Evolutionary conservation across 2,888 invertebrate species (phyloP).

Genomic region (Oxytorus armatus): DNA sequence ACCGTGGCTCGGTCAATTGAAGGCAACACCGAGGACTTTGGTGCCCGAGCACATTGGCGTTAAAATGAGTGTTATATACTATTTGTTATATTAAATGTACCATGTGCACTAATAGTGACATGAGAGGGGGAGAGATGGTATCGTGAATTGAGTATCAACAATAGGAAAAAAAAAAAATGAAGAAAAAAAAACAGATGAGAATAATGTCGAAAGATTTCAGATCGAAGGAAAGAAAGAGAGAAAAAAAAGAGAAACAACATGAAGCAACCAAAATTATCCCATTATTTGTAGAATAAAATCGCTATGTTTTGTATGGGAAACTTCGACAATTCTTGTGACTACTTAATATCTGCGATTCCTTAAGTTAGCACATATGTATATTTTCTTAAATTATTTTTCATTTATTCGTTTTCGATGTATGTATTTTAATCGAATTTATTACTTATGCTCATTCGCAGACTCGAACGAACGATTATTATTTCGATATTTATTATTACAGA

Average conservation of each 20-base stretch:
- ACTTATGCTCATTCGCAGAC: slow-evolving; percentile 10
- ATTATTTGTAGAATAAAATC: slow-evolving; percentile 84
- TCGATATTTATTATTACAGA: slow-evolving; percentile 64
- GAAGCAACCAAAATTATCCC: slow-evolving; percentile 81
- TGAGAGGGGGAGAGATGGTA: slow-evolving; percentile 59
- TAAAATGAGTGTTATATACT: slow-evolving; percentile 82
- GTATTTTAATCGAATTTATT: slow-evolving; percentile 12
- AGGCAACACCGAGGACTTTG: slow-evolving; percentile 68
- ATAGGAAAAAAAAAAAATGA: slow-evolving; percentile 64
- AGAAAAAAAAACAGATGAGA: slow-evolving; percentile 65
- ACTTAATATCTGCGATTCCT: slow-evolving; percentile 71
- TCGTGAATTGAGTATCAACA: slow-evolving; percentile 69
- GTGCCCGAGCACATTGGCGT: slow-evolving; percentile 74
- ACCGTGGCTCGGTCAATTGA: slow-evolving; percentile 74
- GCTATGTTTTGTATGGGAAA: slow-evolving; percentile 84
- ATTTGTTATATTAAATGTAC: slow-evolving; percentile 79
- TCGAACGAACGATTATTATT: slow-evolving; percentile 59
- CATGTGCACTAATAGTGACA: slow-evolving; percentile 67
- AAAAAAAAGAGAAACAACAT: slow-evolving; percentile 64
- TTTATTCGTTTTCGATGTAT: slow-evolving; percentile 16
- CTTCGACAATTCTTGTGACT: slow-evolving; percentile 69
- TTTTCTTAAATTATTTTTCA: background rate
- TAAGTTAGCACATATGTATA: slow-evolving; percentile 50
- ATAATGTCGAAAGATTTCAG: slow-evolving; percentile 77
- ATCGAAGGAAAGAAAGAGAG: slow-evolving; percentile 57